phyloP scores from a whole-genome alignment of 1,140 invertebrate species.

The Amyelois transitella region DNA sequence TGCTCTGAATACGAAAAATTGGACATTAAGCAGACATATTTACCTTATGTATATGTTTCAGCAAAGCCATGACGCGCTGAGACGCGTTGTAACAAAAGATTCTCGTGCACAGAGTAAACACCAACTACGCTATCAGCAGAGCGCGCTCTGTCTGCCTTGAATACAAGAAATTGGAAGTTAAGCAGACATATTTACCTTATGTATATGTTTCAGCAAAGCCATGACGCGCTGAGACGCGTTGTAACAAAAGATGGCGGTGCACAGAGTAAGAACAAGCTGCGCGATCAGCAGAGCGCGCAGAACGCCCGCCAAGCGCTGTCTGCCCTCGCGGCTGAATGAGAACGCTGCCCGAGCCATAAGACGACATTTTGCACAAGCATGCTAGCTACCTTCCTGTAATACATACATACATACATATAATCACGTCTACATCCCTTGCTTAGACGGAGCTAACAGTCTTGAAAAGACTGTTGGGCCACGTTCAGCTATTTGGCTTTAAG shows the following conservation, averaged over 20 bases:
- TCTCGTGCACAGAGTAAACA: constrained; percentile 47
- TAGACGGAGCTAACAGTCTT: too few relatives aligned
- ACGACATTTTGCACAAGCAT: constrained; percentile 38
- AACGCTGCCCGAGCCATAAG: constrained; percentile 49
- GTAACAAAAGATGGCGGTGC: constrained; percentile 58
- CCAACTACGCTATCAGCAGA: constrained; percentile 49
- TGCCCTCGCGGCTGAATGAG: constrained; percentile 42
- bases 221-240: constrained; percentile 49
- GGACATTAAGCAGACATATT: too few relatives aligned
- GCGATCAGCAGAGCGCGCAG: constrained; percentile 52
- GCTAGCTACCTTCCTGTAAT: constrained; percentile 26
- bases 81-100: constrained; percentile 60
- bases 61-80: constrained; percentile 40
- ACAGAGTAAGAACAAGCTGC: constrained; percentile 48
- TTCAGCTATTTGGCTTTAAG: too few relatives aligned
- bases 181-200: constrained; percentile 29
- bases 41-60: constrained; percentile 56
- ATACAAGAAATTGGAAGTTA: too few relatives aligned
- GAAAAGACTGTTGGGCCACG: too few relatives aligned
- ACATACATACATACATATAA: too few relatives aligned
- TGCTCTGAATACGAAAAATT: too few relatives aligned
- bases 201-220: constrained; percentile 48
- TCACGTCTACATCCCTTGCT: too few relatives aligned
- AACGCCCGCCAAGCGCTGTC: constrained; percentile 43
- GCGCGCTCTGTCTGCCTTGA: too few relatives aligned